These are phyloP conservation scores for Meandrusa payeni DNA, from an alignment of 2,888 invertebrate genomes.

Conservation along the genomic window DNA sequence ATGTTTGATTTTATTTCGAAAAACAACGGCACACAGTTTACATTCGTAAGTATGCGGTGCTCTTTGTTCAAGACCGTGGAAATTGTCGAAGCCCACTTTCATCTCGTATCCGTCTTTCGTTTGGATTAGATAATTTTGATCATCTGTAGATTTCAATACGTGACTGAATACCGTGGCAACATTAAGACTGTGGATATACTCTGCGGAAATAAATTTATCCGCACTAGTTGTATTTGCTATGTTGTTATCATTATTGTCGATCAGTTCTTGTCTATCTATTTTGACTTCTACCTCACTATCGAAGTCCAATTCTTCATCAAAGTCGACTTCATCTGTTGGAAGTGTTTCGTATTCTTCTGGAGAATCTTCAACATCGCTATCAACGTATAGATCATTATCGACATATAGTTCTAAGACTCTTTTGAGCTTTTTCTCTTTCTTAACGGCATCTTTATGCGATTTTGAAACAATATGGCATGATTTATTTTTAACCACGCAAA, in stretches of 20 bases:
- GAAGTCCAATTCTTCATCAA: no score
- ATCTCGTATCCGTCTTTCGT: not conserved
- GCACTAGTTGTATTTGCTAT: not conserved
- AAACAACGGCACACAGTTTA: not conserved
- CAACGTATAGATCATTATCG: not conserved
- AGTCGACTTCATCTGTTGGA: no score
- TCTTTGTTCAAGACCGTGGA: constrained; percentile 4
- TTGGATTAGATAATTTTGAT: not conserved
- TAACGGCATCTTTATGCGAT: not conserved
- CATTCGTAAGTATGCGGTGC: not conserved
- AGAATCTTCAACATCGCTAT: no score
- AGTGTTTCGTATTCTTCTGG: no score
- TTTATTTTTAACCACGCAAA: not conserved
- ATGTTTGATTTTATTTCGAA: not conserved
- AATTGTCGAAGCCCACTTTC: constrained; percentile 3
- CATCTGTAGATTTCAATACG: not conserved
- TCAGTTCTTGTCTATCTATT: not conserved
- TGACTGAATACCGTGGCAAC: not conserved
- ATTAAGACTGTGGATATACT: not conserved
- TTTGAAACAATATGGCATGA: not conserved
- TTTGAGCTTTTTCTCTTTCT: not conserved
- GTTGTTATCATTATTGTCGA: not conserved
- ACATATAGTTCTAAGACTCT: not conserved
- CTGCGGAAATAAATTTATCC: not conserved
- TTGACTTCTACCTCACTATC: not conserved